Base-by-base conservation (phyloP, 2,797 vertebrate species). In the Takifugu ocellatus region DNA sequence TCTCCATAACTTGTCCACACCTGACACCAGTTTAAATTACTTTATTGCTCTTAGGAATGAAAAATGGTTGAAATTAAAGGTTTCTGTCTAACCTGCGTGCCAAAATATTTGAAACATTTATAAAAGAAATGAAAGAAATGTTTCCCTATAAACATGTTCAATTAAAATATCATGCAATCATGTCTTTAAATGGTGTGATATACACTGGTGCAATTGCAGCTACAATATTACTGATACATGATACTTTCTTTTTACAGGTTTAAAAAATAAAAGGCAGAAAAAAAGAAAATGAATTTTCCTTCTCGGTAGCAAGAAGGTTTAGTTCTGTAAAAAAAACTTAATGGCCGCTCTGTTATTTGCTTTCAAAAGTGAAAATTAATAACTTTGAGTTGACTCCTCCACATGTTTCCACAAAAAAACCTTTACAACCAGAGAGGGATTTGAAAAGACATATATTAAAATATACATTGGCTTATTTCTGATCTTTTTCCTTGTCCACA, bases 21-120 rank as follows among this genome's bases (percentile, higher is more conserved):
- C 15, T 17, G 26, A 27, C 17, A 12, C 24, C 31, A 58, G 12
- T 46, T 21, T 33, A 82, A 85, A 82, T 84, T 54, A 83, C 56
- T 90, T 89, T 90, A 91, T 90, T 91, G 60, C 69, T 66, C 51
- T 80, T 62, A 73, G 53, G 86, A 86, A 72, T 63, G 48, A 25
- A 61, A 52, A 71, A 69, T 24, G 21, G 12, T 39, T 73, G 64
- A 58, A 85, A 77, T 44, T 64, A 53, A 16, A 52, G 55, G 29
- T 69, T 72, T 27, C 68, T 49, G 54, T 54, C 54, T 74, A 58
- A 8, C 17, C n/a, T 9, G 16, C 21, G 16, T 46, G 44, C 5
- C 44, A 46, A n/a, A n/a, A 46, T 46, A n/a, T 6, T 46, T 46
- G 16, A 46, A 46, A 46, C n/a, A 62, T 72, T 63, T 48, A 66